These are phyloP conservation scores for Heterotilapia buettikoferi DNA, from an alignment of 2,113 vertebrate genomes.

Conservation along the genomic window DNA sequence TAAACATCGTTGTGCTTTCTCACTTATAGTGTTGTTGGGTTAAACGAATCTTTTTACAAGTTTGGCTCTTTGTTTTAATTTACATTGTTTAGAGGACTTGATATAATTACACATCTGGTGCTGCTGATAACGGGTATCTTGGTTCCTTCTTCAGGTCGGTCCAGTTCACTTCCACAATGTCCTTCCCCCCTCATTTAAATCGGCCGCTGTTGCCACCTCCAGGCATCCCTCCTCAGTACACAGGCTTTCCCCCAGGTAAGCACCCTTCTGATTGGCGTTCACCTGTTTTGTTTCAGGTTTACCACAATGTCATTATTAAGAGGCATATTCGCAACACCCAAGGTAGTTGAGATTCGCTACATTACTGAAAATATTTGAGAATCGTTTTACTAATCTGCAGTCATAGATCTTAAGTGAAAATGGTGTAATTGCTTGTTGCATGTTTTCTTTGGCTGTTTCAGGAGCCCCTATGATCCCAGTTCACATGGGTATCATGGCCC, in stretches of 20 bases:
- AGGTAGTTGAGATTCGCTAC: neutral
- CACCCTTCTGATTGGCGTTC: constrained; percentile 8
- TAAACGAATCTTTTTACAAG: fast-evolving
- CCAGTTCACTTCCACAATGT: constrained; percentile 76
- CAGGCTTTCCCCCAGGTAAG: constrained; percentile 88
- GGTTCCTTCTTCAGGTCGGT: constrained; percentile 66
- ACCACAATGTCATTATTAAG: neutral
- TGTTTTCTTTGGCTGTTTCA: constrained; percentile 32
- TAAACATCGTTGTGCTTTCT: neutral
- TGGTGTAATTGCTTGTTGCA: neutral
- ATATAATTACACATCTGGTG: neutral
- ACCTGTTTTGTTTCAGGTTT: neutral
- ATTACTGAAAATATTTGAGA: neutral
- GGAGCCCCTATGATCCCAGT: constrained; percentile 97
- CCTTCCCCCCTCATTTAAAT: constrained; percentile 95
- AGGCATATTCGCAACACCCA: neutral
- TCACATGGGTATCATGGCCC: constrained; percentile 96
- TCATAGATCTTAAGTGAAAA: neutral
- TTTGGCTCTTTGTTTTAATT: neutral
- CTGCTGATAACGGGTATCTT: neutral
- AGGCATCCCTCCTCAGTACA: constrained; percentile 92
- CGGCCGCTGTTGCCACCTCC: constrained; percentile 89
- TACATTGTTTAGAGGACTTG: neutral
- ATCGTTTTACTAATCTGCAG: neutral
- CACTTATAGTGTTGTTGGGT: neutral